phyloP scores from a whole-genome alignment of 2,888 invertebrate genomes.

The Hirudinaria manillensis region DNA sequence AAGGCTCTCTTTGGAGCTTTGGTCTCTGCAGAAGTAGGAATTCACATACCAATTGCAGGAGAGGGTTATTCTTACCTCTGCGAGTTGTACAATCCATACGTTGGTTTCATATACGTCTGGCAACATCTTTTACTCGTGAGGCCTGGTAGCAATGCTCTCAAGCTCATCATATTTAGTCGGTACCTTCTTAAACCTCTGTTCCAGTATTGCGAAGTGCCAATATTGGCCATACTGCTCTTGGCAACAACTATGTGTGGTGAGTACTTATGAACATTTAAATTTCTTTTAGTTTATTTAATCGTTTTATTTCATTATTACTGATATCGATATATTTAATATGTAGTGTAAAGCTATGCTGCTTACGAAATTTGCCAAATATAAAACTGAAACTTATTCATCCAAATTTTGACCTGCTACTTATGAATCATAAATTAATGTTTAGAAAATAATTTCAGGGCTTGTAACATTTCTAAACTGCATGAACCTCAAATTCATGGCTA shows the following conservation, averaged over 20 bases:
- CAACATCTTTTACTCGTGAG: slow-evolving; percentile 49
- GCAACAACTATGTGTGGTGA: slow-evolving; percentile 46
- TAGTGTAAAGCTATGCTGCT: not conserved
- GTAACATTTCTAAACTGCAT: slow-evolving; percentile 44
- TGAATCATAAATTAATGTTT: too few relatives aligned
- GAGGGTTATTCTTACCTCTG: slow-evolving; percentile 57
- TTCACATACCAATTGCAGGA: slow-evolving; percentile 67
- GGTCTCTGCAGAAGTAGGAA: slow-evolving; percentile 81
- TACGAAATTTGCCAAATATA: not conserved
- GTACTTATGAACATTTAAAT: not conserved
- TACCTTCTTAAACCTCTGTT: slow-evolving; percentile 49
- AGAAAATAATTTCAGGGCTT: slow-evolving; percentile 27
- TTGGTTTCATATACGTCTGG: slow-evolving; percentile 51
- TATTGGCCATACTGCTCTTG: slow-evolving; percentile 43
- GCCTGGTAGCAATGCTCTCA: slow-evolving; percentile 49
- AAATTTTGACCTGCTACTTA: too few relatives aligned
- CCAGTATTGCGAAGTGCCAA: slow-evolving; percentile 44
- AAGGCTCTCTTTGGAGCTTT: slow-evolving; percentile 71
- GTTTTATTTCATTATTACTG: slow-evolving; percentile 25
- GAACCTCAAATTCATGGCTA: slow-evolving; percentile 34
- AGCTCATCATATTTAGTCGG: slow-evolving; percentile 50
- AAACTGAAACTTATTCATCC: too few relatives aligned
- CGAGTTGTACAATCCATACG: slow-evolving; percentile 49
- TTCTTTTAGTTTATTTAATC: not conserved
- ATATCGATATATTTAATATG: not conserved